A percentile compares a stretch with the other conserved stretches of the same genome.
These are phyloP conservation scores for Drosophila hydei DNA, from an alignment of 1,140 invertebrate species.

Conservation along the genomic window DNA sequence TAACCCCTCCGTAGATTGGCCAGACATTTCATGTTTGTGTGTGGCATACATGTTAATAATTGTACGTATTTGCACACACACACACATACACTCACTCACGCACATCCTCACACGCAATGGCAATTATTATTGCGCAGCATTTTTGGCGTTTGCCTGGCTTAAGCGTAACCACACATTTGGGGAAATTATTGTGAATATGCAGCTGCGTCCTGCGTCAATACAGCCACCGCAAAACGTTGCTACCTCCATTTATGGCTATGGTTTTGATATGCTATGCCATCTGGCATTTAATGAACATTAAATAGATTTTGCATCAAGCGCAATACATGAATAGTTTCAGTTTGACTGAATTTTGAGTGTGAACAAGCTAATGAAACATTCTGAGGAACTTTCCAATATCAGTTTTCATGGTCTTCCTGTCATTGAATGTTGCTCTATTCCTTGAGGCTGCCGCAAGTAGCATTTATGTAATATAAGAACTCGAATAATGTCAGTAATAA, in stretches of 20 bases:
- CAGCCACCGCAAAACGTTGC: conserved; percentile 23
- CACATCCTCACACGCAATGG: neutral
- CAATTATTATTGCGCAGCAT: conserved; percentile 66
- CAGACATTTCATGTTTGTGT: conserved; percentile 54
- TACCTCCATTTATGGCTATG: conserved; percentile 10
- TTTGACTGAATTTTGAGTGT: neutral
- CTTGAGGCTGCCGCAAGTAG: too few species aligned
- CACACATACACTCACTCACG: conserved; percentile 22
- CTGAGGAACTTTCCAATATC: too few species aligned
- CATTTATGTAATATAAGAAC: too few species aligned
- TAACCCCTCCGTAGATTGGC: conserved; percentile 50
- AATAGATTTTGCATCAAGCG: conserved; percentile 9
- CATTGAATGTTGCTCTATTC: too few species aligned
- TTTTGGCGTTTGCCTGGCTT: conserved; percentile 73
- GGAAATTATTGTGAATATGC: conserved; percentile 79
- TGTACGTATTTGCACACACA: conserved; percentile 39
- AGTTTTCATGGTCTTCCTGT: too few species aligned
- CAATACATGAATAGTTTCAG: conserved; percentile 3
- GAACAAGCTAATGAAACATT: neutral
- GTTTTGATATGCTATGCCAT: conserved; percentile 4
- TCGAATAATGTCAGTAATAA: too few species aligned
- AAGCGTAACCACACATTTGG: conserved; percentile 77
- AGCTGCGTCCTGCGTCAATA: conserved; percentile 56
- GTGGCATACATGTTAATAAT: conserved; percentile 66
- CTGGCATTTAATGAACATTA: conserved; percentile 16